Conservation (phyloP, 2,888 invertebrate species). For the Drosophila maculinotata region DNA sequence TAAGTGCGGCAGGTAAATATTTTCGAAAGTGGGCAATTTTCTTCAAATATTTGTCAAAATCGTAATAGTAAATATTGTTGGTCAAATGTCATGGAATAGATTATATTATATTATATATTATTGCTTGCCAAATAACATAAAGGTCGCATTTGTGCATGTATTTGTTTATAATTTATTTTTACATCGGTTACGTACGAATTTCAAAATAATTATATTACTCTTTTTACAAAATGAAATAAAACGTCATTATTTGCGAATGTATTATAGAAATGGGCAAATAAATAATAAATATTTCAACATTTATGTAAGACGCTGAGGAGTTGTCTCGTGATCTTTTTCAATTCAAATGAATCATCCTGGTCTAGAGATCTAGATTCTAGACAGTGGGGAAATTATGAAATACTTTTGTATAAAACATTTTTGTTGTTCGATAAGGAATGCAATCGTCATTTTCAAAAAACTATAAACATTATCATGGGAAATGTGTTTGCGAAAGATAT, state of each 20-base stretch:
- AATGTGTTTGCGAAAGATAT: no score
- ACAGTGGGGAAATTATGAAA: background rate
- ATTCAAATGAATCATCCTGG: no score
- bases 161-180: constrained; percentile 22
- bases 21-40: background rate
- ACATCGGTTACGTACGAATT: constrained; percentile 32
- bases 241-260: constrained; percentile 25
- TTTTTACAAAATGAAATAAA: constrained; percentile 19
- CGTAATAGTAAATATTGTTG: constrained; percentile 22
- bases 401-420: background rate
- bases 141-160: constrained; percentile 9
- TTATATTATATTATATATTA: constrained; percentile 7
- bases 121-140: constrained; percentile 32
- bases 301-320: constrained; percentile 18
- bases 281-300: constrained; percentile 5
- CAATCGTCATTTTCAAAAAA: no score
- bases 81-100: constrained; percentile 19
- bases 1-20: constrained; percentile 66
- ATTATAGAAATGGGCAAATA: constrained; percentile 4
- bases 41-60: constrained; percentile 1
- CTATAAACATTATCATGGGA: no score
- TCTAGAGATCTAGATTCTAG: no score
- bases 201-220: constrained; percentile 25
- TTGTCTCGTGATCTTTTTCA: background rate
- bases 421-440: no score